Percentiles rank a stretch among this genome's conserved stretches.
These are phyloP conservation scores for Engraulis encrasicolus DNA, from an alignment of 2,113 vertebrate genomes.

Conservation along the genomic window DNA sequence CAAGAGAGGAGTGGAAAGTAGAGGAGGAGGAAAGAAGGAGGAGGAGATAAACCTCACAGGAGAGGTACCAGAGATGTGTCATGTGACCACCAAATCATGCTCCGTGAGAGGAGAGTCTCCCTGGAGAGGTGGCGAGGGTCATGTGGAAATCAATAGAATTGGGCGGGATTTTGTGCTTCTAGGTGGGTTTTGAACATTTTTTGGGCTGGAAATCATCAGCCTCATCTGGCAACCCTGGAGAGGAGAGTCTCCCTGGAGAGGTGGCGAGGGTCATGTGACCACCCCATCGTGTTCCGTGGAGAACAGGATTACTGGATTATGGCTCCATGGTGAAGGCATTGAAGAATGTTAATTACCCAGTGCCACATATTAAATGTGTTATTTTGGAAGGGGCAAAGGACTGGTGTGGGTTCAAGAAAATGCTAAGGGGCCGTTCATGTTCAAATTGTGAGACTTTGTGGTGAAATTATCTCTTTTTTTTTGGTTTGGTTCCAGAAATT, in stretches of 20 bases:
- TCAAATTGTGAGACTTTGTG: background rate
- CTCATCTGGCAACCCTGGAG: too few species aligned
- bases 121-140: background rate
- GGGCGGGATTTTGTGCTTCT: too few species aligned
- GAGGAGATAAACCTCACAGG: too few species aligned
- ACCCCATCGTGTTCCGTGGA: background rate
- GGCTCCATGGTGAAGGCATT: background rate
- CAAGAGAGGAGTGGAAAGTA: too few species aligned
- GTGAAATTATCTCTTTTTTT: background rate
- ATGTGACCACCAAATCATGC: too few species aligned
- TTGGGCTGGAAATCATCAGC: too few species aligned
- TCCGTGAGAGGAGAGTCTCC: too few species aligned
- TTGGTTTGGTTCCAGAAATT: background rate
- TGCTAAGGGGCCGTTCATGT: background rate
- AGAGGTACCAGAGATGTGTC: too few species aligned
- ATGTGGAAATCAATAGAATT: too few species aligned
- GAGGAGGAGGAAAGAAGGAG: too few species aligned
- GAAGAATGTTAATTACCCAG: background rate
- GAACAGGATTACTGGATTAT: background rate
- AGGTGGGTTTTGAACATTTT: too few species aligned
- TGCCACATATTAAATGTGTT: background rate
- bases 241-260: background rate
- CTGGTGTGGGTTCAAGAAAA: background rate
- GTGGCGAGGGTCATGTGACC: background rate
- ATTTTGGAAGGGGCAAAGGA: background rate